These are phyloP conservation scores for Pelvicachromis taeniatus DNA, from an alignment of 2,113 vertebrate genomes.

Conservation along the genomic window DNA sequence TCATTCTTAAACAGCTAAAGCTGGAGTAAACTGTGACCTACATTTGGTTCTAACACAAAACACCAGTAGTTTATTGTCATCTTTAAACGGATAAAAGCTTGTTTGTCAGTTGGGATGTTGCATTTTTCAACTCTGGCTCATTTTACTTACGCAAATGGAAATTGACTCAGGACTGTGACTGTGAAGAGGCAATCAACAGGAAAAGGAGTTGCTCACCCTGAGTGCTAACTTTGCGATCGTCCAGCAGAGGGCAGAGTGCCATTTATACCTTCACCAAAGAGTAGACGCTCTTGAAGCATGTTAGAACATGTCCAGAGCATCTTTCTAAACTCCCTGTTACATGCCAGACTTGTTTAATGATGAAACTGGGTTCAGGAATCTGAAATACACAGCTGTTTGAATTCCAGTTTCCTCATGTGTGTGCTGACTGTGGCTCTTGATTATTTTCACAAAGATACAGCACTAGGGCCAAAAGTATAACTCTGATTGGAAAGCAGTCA, in stretches of 20 bases:
- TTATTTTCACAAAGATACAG: not conserved
- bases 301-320: constrained; percentile 75
- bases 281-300: constrained; percentile 45
- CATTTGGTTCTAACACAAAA: not conserved
- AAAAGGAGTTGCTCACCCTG: not conserved
- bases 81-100: not conserved
- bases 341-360: not conserved
- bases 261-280: not conserved
- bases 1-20: not conserved
- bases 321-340: not conserved
- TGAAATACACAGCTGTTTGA: not conserved
- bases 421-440: not conserved
- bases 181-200: not conserved
- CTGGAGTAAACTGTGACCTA: not conserved
- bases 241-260: constrained; percentile 75
- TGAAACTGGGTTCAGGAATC: not conserved
- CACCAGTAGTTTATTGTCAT: not conserved
- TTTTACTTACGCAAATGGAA: not conserved
- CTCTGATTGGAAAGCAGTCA: not conserved
- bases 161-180: not conserved
- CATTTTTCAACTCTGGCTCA: not conserved
- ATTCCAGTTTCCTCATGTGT: not conserved
- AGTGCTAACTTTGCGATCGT: not conserved
- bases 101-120: not conserved
- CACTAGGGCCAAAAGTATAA: not conserved